Evolutionary conservation across 2,888 invertebrate genomes (phyloP).

Genomic region (Eristalinus aeneus): DNA sequence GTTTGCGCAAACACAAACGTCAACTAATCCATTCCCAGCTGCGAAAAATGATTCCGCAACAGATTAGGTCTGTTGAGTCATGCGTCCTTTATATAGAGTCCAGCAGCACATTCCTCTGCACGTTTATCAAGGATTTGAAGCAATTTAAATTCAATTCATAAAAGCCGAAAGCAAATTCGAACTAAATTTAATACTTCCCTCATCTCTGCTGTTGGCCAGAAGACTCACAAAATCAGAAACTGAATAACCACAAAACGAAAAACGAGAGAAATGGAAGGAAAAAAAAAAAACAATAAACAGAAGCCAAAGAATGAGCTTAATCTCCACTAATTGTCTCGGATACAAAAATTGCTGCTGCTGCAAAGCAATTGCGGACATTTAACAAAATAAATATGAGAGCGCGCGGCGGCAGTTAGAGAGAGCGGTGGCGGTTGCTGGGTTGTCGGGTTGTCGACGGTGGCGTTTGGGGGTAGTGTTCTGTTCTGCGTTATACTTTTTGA

Average conservation of each 20-base stretch:
- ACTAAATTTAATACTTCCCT: slow-evolving; percentile 28
- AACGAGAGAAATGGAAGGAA: background rate
- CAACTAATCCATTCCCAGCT: too few species aligned
- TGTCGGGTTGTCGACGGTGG: background rate
- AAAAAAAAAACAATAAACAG: slow-evolving; percentile 48
- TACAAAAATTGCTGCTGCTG: slow-evolving; percentile 74
- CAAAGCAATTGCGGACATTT: slow-evolving; percentile 73
- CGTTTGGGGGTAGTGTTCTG: slow-evolving; percentile 24
- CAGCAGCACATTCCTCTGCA: background rate
- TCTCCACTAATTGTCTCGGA: slow-evolving; percentile 74
- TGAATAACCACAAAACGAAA: background rate
- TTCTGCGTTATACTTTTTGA: slow-evolving; percentile 49
- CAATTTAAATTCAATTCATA: slow-evolving; percentile 17
- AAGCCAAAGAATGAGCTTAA: slow-evolving; percentile 70
- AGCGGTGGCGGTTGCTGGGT: background rate
- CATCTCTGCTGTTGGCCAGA: background rate
- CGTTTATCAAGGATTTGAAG: background rate
- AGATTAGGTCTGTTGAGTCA: background rate
- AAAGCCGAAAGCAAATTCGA: slow-evolving; percentile 17
- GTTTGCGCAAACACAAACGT: too few species aligned
- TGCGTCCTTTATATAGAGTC: background rate
- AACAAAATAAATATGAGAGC: slow-evolving; percentile 69
- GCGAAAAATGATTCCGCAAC: too few species aligned
- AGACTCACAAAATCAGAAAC: background rate
- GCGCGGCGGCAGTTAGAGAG: background rate